Percentiles rank a stretch among this genome's conserved stretches.
Evolutionary conservation across 1,140 invertebrate species (phyloP).

Genomic region (Trachymyrmex septentrionalis): DNA sequence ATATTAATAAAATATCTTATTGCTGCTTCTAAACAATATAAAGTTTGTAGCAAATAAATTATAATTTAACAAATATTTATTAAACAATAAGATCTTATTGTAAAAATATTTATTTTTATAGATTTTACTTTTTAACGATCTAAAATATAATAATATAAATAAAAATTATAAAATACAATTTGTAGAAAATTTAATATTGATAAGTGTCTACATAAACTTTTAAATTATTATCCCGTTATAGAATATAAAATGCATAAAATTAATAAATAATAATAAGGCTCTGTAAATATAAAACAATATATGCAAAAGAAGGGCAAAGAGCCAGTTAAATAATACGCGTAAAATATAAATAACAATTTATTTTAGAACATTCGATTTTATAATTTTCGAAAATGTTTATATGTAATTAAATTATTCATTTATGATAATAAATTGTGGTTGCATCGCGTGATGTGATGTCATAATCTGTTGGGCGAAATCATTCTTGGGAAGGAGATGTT

Average conservation of each 20-base stretch:
- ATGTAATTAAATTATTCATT: constrained; percentile 9
- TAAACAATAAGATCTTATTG: too few relatives aligned
- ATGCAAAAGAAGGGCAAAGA: too few relatives aligned
- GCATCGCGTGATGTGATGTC: constrained; percentile 13
- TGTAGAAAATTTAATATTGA: background rate
- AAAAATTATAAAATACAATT: background rate
- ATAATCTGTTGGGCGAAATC: background rate
- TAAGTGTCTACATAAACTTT: background rate
- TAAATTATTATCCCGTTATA: background rate
- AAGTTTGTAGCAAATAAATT: background rate
- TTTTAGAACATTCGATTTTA: background rate
- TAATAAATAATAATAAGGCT: too few relatives aligned
- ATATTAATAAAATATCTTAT: constrained; percentile 10
- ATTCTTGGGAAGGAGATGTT: background rate
- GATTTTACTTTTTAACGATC: background rate
- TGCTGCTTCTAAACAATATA: background rate
- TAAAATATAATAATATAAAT: constrained; percentile 5
- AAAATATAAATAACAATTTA: background rate
- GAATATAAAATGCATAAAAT: background rate
- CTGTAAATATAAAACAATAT: too few relatives aligned
- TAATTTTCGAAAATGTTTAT: background rate
- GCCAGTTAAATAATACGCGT: too few relatives aligned
- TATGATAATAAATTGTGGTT: background rate
- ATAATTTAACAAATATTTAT: background rate
- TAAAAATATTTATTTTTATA: background rate